Conservation (phyloP, 2,113 vertebrate species). For the Nothocercus nigrocapillus region DNA sequence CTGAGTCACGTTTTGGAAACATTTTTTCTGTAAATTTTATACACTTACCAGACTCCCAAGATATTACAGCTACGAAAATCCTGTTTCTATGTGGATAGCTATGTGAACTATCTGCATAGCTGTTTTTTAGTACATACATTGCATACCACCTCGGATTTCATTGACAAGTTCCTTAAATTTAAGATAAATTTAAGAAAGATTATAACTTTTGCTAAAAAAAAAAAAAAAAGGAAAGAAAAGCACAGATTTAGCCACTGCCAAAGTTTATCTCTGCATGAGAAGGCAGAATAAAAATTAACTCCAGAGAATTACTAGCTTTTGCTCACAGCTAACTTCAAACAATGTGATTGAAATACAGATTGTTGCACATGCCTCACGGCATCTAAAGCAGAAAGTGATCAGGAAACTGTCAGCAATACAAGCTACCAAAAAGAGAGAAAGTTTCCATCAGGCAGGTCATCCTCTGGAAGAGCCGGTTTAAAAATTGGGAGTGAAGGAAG, state of each 20-base stretch:
- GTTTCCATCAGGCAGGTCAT: not conserved
- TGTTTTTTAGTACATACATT: not conserved
- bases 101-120: too few relatives aligned
- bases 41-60: not conserved
- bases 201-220: not conserved
- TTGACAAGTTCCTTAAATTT: not conserved
- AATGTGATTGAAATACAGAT: not conserved
- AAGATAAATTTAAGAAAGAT: not conserved
- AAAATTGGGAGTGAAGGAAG: not conserved
- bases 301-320: not conserved
- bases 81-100: too few relatives aligned
- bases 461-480: not conserved
- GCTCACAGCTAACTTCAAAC: not conserved
- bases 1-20: not conserved
- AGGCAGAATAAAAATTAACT: not conserved
- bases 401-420: too few relatives aligned
- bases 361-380: not conserved
- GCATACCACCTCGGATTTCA: not conserved
- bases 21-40: not conserved
- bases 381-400: not conserved
- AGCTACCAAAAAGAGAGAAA: not conserved
- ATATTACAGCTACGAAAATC: not conserved
- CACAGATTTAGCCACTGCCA: not conserved
- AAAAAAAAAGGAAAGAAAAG: not conserved
- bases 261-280: not conserved